Percentiles rank a stretch among this genome's conserved stretches.
These are phyloP conservation scores for Cephus cinctus DNA, from an alignment of 1,140 invertebrate species.

Conservation along the genomic window DNA sequence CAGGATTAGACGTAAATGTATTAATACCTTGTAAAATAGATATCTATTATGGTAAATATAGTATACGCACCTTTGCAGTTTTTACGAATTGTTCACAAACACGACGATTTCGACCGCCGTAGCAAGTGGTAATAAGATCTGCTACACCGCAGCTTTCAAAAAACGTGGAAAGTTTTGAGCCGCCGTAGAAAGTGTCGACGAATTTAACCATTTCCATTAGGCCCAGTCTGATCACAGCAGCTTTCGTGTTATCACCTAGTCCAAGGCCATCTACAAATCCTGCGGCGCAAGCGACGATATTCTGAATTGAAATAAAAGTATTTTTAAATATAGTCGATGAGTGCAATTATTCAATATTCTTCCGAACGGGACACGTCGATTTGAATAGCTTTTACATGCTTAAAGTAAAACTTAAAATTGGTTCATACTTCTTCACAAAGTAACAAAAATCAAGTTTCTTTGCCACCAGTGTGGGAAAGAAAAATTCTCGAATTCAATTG, in stretches of 20 bases:
- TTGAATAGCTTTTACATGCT: no score
- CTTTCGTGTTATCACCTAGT: constrained; percentile 84
- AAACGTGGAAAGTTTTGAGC: constrained; percentile 70
- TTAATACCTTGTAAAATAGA: constrained; percentile 16
- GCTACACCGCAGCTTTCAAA: constrained; percentile 86
- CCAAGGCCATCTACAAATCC: constrained; percentile 80
- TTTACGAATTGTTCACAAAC: constrained; percentile 77
- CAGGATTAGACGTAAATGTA: no score
- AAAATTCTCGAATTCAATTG: neutral
- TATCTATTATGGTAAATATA: no score
- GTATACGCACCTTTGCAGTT: constrained; percentile 69
- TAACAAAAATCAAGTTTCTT: no score
- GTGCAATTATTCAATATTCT: no score
- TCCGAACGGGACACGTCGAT: no score
- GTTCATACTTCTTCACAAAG: no score
- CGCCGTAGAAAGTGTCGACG: constrained; percentile 63
- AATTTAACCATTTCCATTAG: constrained; percentile 79
- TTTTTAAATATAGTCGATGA: no score
- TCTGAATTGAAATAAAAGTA: constrained; percentile 56
- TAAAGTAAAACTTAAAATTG: no score
- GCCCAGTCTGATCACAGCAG: constrained; percentile 80
- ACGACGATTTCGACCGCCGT: constrained; percentile 76
- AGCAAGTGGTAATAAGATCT: constrained; percentile 85
- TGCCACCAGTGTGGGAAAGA: no score
- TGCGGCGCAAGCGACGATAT: constrained; percentile 81